Evolutionary conservation across 2,113 vertebrate species (phyloP).

Genomic region (Ardeotis arabs): DNA sequence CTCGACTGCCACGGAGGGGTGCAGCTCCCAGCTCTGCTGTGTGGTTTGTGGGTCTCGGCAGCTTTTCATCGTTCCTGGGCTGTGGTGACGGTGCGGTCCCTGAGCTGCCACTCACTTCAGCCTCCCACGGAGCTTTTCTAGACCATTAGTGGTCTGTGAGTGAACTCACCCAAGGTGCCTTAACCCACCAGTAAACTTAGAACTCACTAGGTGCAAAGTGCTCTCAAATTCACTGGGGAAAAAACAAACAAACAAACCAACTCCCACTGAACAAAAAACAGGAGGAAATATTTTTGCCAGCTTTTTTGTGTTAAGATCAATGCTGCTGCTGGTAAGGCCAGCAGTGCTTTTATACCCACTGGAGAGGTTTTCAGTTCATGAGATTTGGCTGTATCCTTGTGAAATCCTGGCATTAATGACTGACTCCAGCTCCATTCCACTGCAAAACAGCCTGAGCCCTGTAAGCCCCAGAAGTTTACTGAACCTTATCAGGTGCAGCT

Average conservation of each 20-base stretch:
- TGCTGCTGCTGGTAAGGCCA: background rate
- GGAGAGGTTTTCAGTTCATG: background rate
- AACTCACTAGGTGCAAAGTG: background rate
- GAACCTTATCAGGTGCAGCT: background rate
- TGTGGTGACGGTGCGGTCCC: rapidly evolving
- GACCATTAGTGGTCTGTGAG: background rate
- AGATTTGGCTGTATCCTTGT: background rate
- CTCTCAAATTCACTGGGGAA: background rate
- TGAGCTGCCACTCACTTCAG: rapidly evolving
- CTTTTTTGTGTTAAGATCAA: background rate
- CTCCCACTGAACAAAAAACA: background rate
- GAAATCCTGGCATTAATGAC: background rate
- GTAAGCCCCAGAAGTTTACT: background rate
- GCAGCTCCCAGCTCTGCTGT: background rate
- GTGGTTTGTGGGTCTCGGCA: background rate
- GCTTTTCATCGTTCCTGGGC: rapidly evolving
- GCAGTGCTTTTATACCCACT: background rate
- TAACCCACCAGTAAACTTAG: background rate
- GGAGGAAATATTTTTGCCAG: background rate
- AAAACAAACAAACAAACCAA: background rate
- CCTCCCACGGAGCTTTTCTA: background rate
- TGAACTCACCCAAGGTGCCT: background rate
- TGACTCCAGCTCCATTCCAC: background rate
- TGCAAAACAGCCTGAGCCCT: background rate
- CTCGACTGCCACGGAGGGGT: rapidly evolving